Conservation (phyloP, 2,888 invertebrate genomes). For the Poecilus cupreus region DNA sequence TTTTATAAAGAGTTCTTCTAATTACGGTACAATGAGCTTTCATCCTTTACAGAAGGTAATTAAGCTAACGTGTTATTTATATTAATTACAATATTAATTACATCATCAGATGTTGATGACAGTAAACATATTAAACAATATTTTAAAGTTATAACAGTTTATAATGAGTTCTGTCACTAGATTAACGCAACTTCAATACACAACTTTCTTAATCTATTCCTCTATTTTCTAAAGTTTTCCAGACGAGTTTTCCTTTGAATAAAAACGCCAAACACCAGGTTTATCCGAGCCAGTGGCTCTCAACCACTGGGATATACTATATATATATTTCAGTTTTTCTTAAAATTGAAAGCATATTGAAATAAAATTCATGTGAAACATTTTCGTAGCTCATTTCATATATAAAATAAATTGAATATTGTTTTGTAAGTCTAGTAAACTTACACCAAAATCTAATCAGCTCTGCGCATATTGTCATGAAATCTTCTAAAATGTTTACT, state of each 20-base stretch:
- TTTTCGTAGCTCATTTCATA: too few relatives aligned
- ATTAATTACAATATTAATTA: constrained; percentile 49
- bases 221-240: constrained; percentile 45
- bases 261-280: constrained; percentile 15
- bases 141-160: background rate
- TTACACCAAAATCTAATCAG: too few relatives aligned
- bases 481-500: too few relatives aligned
- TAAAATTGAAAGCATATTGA: too few relatives aligned
- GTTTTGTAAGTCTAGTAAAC: too few relatives aligned
- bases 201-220: constrained; percentile 45
- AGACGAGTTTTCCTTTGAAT: constrained; percentile 38
- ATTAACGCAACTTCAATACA: background rate
- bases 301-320: too few relatives aligned
- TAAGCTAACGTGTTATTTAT: constrained; percentile 38
- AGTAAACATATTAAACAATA: constrained; percentile 20
- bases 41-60: constrained; percentile 18
- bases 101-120: constrained; percentile 9
- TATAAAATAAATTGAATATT: too few relatives aligned
- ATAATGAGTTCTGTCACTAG: background rate
- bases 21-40: constrained; percentile 9
- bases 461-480: too few relatives aligned
- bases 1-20: constrained; percentile 12
- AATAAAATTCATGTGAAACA: too few relatives aligned
- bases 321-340: too few relatives aligned
- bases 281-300: background rate